These are phyloP conservation scores for Coenonympha glycerion DNA, from an alignment of 2,888 invertebrate species.

Conservation along the genomic window DNA sequence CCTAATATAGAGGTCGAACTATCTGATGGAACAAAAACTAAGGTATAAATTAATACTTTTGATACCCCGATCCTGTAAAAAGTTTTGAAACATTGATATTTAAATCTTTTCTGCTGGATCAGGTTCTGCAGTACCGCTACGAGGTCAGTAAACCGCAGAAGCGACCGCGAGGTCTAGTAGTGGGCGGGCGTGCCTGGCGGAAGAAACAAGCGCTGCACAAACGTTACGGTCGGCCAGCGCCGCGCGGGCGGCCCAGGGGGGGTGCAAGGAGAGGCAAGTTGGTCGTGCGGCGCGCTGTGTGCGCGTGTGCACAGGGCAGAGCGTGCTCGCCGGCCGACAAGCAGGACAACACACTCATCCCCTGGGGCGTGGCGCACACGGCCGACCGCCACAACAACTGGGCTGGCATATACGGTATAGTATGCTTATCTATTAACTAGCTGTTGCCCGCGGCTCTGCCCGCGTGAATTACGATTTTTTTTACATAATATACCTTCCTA, in stretches of 20 bases:
- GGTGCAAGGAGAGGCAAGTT: too few species aligned
- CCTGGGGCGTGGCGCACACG: conserved; percentile 93
- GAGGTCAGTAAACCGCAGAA: conserved; percentile 64
- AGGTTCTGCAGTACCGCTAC: conserved; percentile 69
- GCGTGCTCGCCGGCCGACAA: conserved; percentile 82
- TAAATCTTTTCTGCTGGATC: too few species aligned
- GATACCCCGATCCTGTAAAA: too few species aligned
- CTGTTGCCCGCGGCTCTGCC: too few species aligned
- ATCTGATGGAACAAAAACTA: conserved; percentile 80
- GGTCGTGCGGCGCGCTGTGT: conserved; percentile 82
- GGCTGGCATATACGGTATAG: conserved; percentile 87
- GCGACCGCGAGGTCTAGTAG: too few species aligned
- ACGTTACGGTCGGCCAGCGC: too few species aligned
- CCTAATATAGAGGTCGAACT: conserved; percentile 84
- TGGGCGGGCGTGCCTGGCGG: conserved; percentile 61
- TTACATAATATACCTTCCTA: too few species aligned
- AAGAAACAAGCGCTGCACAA: too few species aligned
- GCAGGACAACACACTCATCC: conserved; percentile 88
- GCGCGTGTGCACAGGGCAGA: conserved; percentile 80
- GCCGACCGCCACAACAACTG: conserved; percentile 90
- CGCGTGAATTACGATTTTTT: too few species aligned
- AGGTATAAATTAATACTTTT: conserved; percentile 53
- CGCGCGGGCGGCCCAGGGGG: too few species aligned
- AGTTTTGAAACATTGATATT: too few species aligned
- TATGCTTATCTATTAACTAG: too few species aligned